phyloP scores from a whole-genome alignment of 2,888 invertebrate genomes.

The Cheiracanthium punctorium region DNA sequence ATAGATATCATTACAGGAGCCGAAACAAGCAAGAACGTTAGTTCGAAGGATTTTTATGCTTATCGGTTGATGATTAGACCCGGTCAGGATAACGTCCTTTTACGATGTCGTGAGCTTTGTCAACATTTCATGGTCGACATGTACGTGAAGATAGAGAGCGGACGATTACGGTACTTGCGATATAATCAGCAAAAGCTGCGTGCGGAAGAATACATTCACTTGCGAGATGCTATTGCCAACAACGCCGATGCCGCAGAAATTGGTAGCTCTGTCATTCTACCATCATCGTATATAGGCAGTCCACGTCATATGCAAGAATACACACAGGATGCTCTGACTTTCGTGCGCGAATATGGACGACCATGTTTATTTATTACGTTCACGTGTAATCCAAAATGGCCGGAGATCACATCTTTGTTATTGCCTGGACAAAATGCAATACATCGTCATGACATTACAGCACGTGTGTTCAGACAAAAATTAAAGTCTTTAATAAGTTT shows the following conservation, averaged over 20 bases:
- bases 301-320: slow-evolving; percentile 71
- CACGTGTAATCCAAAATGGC: slow-evolving; percentile 74
- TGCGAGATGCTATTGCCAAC: slow-evolving; percentile 16
- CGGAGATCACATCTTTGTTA: slow-evolving; percentile 72
- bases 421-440: slow-evolving; percentile 16
- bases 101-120: too few relatives aligned
- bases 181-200: slow-evolving; percentile 27
- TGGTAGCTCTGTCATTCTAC: slow-evolving; percentile 25
- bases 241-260: slow-evolving; percentile 28
- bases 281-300: neutral
- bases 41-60: too few relatives aligned
- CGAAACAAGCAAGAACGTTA: too few relatives aligned
- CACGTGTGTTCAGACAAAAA: slow-evolving; percentile 18
- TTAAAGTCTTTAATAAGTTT: slow-evolving; percentile 36
- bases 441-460: slow-evolving; percentile 27
- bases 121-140: slow-evolving; percentile 72
- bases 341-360: slow-evolving; percentile 72
- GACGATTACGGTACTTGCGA: slow-evolving; percentile 56
- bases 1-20: too few relatives aligned
- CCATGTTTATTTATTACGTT: slow-evolving; percentile 74
- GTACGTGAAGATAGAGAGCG: slow-evolving; percentile 72
- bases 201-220: slow-evolving; percentile 14
- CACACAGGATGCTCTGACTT: slow-evolving; percentile 73
- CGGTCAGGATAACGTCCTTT: too few relatives aligned
- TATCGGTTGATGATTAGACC: too few relatives aligned